Percentiles rank a stretch among this genome's conserved stretches.
phyloP scores from a whole-genome alignment of 1,140 invertebrate genomes.

The Magallana gigas region DNA sequence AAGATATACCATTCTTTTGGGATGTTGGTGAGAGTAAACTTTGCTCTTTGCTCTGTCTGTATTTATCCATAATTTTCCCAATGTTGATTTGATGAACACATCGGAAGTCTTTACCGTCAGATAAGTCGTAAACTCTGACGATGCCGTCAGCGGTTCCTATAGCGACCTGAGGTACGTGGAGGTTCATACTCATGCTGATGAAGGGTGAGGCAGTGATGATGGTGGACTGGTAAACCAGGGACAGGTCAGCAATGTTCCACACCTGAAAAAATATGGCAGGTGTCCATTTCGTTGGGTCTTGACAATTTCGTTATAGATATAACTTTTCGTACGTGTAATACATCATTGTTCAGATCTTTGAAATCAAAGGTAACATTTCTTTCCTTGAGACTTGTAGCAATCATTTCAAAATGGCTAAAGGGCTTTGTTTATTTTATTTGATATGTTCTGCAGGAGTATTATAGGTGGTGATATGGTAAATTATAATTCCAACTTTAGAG shows the following conservation, averaged over 20 bases:
- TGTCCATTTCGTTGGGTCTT: too few relatives aligned
- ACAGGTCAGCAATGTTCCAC: constrained; percentile 70
- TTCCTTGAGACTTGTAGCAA: too few relatives aligned
- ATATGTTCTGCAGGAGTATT: too few relatives aligned
- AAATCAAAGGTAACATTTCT: too few relatives aligned
- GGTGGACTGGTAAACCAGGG: constrained; percentile 72
- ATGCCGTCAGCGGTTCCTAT: constrained; percentile 75
- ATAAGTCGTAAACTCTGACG: constrained; percentile 75
- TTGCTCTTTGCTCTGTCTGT: constrained; percentile 51
- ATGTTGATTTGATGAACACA: constrained; percentile 74
- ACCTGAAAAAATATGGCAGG: constrained; percentile 59
- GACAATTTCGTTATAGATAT: too few relatives aligned
- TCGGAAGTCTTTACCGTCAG: constrained; percentile 75
- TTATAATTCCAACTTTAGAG: too few relatives aligned
- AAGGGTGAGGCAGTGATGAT: constrained; percentile 74
- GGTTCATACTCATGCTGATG: constrained; percentile 74
- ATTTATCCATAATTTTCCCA: constrained; percentile 64
- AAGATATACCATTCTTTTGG: not conserved
- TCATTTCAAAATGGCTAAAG: too few relatives aligned
- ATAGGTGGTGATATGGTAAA: too few relatives aligned
- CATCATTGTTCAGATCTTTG: too few relatives aligned
- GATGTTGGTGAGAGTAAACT: constrained; percentile 1
- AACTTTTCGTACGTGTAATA: too few relatives aligned
- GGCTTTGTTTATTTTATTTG: too few relatives aligned
- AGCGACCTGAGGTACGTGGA: constrained; percentile 67